Evolutionary conservation across 2,888 invertebrate genomes (phyloP), one percentile per base, ranked within the genome.

Genomic region (Amphipyra berbera): DNA sequence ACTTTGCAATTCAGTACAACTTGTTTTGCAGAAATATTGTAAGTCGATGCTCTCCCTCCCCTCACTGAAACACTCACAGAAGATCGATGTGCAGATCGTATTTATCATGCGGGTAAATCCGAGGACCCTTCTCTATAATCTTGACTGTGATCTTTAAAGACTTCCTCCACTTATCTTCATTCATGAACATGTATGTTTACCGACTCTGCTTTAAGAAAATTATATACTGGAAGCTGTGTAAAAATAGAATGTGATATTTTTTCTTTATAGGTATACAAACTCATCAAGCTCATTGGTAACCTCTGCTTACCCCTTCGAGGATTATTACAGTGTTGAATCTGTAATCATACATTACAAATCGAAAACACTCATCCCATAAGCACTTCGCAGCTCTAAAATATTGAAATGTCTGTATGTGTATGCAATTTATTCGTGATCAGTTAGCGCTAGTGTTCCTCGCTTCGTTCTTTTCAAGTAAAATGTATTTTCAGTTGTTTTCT

Each of bases 401-500:
- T 68, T 61, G 49, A 21, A 54, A 46, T 57, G 61, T 54, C 45
- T 68, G 74, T 47, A 49, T 54, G 61, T 68, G 50, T 58, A 56
- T 58, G 62, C 58, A 62, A 74, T 55, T 42, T 49, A 52, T 58
- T 58, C 57, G 33, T 41, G 57, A 74, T 68, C 69, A 57, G 54
- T 9, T 14, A 1, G 49, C 42, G 33, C 61, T 7, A 15, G 40
- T 46, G 37, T 33, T 46, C 61, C 27, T 27, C 30, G 35, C 47
- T 52, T 42, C 60, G 37, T 57, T 61, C 61, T 60, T 38, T 59
- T 48, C 45, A 68, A 73, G 44, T 61, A 64, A 69, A 78, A 78
- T 66, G 61, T 74, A 61, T 78, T 76, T 78, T 63, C 63, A 64
- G 63, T 70, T 64, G 42, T 54, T 63, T 55, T 64, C 66, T 61